phyloP scores from a whole-genome alignment of 1,140 invertebrate species.

The Rhagoletis pomonella region DNA sequence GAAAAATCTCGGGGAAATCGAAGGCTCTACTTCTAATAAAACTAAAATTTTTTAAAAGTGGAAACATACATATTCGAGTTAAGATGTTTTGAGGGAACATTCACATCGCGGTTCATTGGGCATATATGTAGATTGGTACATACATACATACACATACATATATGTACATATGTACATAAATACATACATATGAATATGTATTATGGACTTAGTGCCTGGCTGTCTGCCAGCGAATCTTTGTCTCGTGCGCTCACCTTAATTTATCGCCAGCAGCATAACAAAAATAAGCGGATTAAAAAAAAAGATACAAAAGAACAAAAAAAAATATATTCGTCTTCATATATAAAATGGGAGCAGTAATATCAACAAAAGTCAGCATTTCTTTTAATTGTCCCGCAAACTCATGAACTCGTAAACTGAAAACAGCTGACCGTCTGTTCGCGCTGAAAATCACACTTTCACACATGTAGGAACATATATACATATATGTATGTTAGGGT shows the following conservation, averaged over 20 bases:
- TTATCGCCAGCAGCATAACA: not conserved
- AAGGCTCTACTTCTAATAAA: too few species aligned
- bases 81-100: not conserved
- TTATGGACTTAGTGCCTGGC: not conserved
- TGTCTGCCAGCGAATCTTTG: slow-evolving; percentile 42
- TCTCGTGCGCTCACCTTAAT: slow-evolving; percentile 2
- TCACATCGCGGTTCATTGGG: not conserved
- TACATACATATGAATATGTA: not conserved
- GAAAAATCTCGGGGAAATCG: too few species aligned
- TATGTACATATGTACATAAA: not conserved
- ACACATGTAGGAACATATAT: not conserved
- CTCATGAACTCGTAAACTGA: too few species aligned
- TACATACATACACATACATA: not conserved
- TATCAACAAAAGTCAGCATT: slow-evolving; percentile 1
- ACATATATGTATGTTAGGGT: too few species aligned
- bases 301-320: not conserved
- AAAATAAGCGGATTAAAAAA: not conserved
- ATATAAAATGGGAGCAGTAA: not conserved
- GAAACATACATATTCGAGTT: too few species aligned
- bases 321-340: not conserved
- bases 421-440: slow-evolving; percentile 26
- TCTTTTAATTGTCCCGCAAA: not conserved
- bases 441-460: not conserved
- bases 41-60: too few species aligned
- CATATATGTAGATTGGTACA: too few species aligned